phyloP scores from a whole-genome alignment of 2,888 invertebrate genomes.

The Metopia argyrocephala region DNA sequence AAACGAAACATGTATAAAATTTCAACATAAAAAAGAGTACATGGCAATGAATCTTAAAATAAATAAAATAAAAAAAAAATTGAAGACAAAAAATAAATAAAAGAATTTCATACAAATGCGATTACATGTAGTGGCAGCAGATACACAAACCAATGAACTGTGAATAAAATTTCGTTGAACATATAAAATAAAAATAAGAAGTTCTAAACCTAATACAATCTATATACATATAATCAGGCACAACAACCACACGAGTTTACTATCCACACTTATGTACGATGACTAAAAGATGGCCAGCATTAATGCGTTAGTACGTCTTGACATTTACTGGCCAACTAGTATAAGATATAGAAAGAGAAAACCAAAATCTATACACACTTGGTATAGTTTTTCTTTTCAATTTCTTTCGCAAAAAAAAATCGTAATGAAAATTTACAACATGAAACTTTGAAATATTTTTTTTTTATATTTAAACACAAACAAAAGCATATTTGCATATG shows the following conservation, averaged over 20 bases:
- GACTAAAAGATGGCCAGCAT: background rate
- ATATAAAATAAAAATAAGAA: background rate
- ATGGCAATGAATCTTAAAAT: slow-evolving; percentile 12
- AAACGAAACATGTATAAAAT: slow-evolving; percentile 17
- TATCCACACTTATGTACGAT: background rate
- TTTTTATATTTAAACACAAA: too few relatives aligned
- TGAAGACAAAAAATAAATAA: background rate
- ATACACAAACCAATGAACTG: slow-evolving; percentile 41
- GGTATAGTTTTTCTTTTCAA: background rate
- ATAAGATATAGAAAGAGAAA: too few relatives aligned
- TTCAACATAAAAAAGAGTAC: slow-evolving; percentile 6
- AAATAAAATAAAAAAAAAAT: background rate
- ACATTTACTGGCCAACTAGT: background rate
- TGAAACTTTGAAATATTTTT: slow-evolving; percentile 31
- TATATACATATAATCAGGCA: slow-evolving; percentile 46
- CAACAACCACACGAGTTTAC: slow-evolving; percentile 20
- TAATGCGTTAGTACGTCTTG: background rate
- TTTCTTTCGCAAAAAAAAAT: slow-evolving; percentile 16
- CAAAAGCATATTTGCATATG: slow-evolving; percentile 35
- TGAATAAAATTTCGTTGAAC: slow-evolving; percentile 23
- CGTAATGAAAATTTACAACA: slow-evolving; percentile 57
- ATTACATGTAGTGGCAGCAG: too few relatives aligned
- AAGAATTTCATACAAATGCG: too few relatives aligned
- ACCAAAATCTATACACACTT: too few relatives aligned
- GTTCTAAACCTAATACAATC: slow-evolving; percentile 34